These are phyloP conservation scores for Nixonia krombeini DNA, from an alignment of 1,140 invertebrate genomes.

Conservation along the genomic window DNA sequence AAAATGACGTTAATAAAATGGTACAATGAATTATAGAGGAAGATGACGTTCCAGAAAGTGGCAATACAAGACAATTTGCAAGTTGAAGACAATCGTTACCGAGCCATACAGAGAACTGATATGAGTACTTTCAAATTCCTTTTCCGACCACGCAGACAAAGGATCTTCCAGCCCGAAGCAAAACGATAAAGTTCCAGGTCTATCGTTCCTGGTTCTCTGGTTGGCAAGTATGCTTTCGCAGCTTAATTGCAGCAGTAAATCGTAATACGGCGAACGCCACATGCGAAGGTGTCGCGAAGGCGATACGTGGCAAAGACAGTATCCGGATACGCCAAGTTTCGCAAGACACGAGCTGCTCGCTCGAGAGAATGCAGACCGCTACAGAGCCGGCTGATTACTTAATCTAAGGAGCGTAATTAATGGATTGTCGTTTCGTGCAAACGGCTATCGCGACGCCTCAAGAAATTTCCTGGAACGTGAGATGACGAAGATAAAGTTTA, in stretches of 20 bases:
- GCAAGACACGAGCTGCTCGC: conserved; percentile 19
- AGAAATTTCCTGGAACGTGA: conserved; percentile 1
- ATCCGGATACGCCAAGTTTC: conserved; percentile 53
- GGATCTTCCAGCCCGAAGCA: background rate
- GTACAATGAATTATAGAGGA: too few relatives aligned
- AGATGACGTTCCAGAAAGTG: too few relatives aligned
- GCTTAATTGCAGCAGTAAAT: conserved; percentile 55
- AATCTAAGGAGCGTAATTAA: conserved; percentile 37
- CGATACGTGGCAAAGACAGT: conserved; percentile 35
- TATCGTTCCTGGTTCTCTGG: background rate
- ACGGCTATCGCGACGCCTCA: background rate
- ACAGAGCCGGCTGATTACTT: conserved; percentile 14
- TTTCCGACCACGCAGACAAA: background rate
- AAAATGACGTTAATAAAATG: too few relatives aligned
- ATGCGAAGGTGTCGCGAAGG: conserved; percentile 32
- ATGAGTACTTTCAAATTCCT: background rate
- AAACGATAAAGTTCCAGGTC: conserved; percentile 10
- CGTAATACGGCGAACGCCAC: conserved; percentile 50
- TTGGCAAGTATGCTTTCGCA: conserved; percentile 11
- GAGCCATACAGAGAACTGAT: background rate
- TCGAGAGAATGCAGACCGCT: conserved; percentile 3
- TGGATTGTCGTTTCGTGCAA: conserved; percentile 18
- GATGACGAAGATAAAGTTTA: background rate
- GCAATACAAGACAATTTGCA: too few relatives aligned
- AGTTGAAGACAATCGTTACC: background rate